Conservation (phyloP, 2,797 vertebrate genomes). For the Limosa lapponica region DNA sequence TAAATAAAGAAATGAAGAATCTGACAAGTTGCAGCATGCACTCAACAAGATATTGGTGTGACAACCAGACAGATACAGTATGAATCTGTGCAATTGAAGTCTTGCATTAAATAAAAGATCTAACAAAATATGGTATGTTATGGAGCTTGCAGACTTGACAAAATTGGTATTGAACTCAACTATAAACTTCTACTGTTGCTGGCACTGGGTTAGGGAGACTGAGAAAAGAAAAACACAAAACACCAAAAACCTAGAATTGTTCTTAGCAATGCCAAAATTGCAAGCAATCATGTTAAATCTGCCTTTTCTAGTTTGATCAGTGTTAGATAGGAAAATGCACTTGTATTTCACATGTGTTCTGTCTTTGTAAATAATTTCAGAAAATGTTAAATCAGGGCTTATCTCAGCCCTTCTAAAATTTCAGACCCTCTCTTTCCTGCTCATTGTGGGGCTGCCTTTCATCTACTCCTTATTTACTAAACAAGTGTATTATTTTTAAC, state of each 20-base stretch:
- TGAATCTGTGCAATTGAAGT: conserved; percentile 23
- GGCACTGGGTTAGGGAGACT: background rate
- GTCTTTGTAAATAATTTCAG: conserved; percentile 6
- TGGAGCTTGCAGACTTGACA: background rate
- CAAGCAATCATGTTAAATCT: background rate
- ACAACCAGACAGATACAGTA: background rate
- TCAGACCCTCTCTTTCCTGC: background rate
- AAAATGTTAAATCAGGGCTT: background rate
- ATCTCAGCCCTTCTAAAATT: background rate
- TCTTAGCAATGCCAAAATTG: background rate
- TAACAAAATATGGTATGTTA: conserved; percentile 43
- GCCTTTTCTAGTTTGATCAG: background rate
- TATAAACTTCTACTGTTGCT: background rate
- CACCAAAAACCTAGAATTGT: background rate
- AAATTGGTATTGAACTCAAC: conserved; percentile 24
- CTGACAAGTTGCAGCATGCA: conserved; percentile 17
- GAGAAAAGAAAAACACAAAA: background rate
- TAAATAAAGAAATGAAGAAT: conserved; percentile 32
- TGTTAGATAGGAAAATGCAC: background rate
- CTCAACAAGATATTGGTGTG: conserved; percentile 23
- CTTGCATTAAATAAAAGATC: conserved; percentile 24
- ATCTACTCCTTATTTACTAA: background rate
- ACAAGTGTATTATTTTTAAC: background rate
- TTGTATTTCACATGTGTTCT: background rate
- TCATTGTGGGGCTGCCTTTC: background rate